Evolutionary conservation across 2,797 vertebrate species (phyloP), one percentile per base, ranked within the genome.

Genomic region (Phoeniculus purpureus): DNA sequence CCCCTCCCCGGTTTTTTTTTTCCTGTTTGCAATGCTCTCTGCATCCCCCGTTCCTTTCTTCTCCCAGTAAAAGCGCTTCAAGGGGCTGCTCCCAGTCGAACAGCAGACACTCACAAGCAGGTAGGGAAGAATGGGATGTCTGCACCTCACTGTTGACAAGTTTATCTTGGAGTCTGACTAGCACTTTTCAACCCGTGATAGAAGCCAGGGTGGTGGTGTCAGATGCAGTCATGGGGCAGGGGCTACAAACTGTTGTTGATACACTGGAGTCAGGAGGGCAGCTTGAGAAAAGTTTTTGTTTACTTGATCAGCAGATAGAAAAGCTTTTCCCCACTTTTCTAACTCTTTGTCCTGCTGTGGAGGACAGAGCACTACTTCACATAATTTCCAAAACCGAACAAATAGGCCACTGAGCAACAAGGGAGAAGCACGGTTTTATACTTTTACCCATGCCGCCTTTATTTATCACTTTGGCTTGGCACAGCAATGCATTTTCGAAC

Each of bases 111-210:
- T 94, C 76, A 85, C 50, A 91, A 65, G 77, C 96, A 97, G 96
- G 95, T 96, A 97, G 91, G 56, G 68, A 85, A 68, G 89, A 96
- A 91, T 93, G 85, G 2, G 37, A 77, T 85, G 85, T 81, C 81
- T 76, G 71, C 31, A 48, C 79, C 90, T 91, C 0, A 0, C 88
- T 96, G 90, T 85, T 94, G 94, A 94, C 74, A 89, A 87, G 77
- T 96, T 97, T 97, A 82, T 97, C 95, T 94, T 94, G 48, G 86
- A 80, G 70, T 34, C 84, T 73, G 92, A 83, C 86, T 95, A 79
- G 75, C 66, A 47, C 74, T 93, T 92, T 77, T 84, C 93, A 85
- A 85, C 72, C 83, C 11, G 3, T 21, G 59, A 48, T 80, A 51
- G 3, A 90, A 92, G 90, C 84, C 86, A 67, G 79, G 84, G 77